phyloP scores from a whole-genome alignment of 2,113 vertebrate genomes.

The Indicator indicator region DNA sequence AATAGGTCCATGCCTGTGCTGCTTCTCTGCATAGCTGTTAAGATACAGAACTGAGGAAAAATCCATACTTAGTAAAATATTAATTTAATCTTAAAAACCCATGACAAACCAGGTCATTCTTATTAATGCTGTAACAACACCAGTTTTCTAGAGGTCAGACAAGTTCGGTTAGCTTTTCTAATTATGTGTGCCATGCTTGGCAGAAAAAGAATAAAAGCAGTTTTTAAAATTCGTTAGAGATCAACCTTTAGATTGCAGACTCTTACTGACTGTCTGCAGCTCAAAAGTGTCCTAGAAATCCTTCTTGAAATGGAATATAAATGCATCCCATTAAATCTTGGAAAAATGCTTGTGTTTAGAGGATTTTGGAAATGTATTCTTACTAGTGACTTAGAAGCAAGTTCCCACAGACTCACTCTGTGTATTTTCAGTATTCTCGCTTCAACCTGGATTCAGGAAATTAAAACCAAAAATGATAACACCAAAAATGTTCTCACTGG shows the following conservation, averaged over 20 bases:
- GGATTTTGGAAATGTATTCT: background rate
- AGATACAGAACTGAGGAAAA: too few relatives aligned
- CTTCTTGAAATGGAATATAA: background rate
- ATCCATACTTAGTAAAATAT: background rate
- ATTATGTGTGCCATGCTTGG: background rate
- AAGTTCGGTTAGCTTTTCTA: background rate
- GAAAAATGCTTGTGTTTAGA: background rate
- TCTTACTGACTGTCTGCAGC: background rate
- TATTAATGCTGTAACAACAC: background rate
- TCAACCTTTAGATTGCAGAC: background rate
- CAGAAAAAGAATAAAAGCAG: background rate
- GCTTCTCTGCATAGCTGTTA: too few relatives aligned
- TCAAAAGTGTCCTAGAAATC: background rate
- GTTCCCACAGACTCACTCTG: background rate
- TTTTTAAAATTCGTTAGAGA: background rate
- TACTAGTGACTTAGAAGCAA: background rate
- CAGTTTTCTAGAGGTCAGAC: background rate
- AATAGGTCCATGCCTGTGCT: too few relatives aligned
- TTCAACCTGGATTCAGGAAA: background rate
- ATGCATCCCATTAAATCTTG: background rate
- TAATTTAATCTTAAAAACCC: background rate
- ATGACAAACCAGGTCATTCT: background rate
- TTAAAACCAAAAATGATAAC: background rate
- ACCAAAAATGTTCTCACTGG: accelerated
- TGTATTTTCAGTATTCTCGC: background rate